phyloP scores from a whole-genome alignment of 2,888 invertebrate genomes.

The Lepidochitona cinerea region DNA sequence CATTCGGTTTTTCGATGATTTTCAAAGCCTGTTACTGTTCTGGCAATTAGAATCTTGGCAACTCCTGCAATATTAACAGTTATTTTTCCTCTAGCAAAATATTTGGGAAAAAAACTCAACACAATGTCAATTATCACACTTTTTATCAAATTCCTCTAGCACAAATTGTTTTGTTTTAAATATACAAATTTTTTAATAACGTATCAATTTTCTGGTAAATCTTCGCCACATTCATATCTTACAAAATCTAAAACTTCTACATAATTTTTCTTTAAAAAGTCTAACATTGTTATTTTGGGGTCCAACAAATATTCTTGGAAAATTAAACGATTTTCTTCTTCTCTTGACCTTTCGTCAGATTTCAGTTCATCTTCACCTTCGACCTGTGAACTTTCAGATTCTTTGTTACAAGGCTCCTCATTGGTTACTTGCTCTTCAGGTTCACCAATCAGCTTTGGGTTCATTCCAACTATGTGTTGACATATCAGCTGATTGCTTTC shows the following conservation, averaged over 20 bases:
- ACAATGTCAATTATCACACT: no score
- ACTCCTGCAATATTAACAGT: no score
- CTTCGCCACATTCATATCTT: slow-evolving; percentile 88
- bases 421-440: slow-evolving; percentile 72
- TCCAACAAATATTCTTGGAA: slow-evolving; percentile 91
- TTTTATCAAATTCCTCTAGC: no score
- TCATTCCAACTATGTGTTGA: slow-evolving; percentile 87
- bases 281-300: slow-evolving; percentile 81
- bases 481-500: slow-evolving; percentile 83
- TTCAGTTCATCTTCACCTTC: slow-evolving; percentile 8
- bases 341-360: slow-evolving; percentile 11
- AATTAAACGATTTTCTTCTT: slow-evolving; percentile 81
- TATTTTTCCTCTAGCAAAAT: no score
- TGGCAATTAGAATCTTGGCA: no score
- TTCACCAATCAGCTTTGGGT: slow-evolving; percentile 70
- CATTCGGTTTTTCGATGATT: no score
- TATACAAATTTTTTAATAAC: no score
- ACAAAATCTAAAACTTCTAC: slow-evolving; percentile 83
- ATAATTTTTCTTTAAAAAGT: slow-evolving; percentile 77
- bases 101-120: no score
- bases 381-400: slow-evolving; percentile 10
- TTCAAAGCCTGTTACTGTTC: no score
- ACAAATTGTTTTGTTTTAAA: no score
- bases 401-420: slow-evolving; percentile 69
- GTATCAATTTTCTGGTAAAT: slow-evolving; percentile 30